Percentiles rank a stretch among this genome's conserved stretches.
phyloP scores from a whole-genome alignment of 2,888 invertebrate genomes.

The Acleris holmiana region DNA sequence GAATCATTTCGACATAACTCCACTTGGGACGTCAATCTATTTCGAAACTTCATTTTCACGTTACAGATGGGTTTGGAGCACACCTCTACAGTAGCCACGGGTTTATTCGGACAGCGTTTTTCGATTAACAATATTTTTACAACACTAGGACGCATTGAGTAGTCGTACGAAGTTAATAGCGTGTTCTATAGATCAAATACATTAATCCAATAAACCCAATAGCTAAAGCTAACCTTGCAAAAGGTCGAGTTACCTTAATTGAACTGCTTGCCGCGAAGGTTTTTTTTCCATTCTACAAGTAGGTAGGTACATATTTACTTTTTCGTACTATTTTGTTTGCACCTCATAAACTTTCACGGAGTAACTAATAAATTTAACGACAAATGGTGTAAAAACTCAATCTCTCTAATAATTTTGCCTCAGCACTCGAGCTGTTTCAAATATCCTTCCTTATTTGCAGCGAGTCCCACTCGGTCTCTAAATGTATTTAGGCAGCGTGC shows the following conservation, averaged over 20 bases:
- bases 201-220: too few relatives aligned
- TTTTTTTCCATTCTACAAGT: too few relatives aligned
- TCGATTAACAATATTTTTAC: conserved; percentile 14
- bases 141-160: conserved; percentile 2
- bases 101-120: background rate
- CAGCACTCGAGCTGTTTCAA: too few relatives aligned
- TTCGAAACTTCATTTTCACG: conserved; percentile 53
- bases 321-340: too few relatives aligned
- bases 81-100: background rate
- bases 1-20: conserved; percentile 50
- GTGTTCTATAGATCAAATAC: conserved; percentile 4
- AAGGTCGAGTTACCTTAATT: too few relatives aligned
- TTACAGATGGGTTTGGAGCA: conserved; percentile 47
- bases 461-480: background rate
- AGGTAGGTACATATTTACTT: too few relatives aligned
- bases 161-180: background rate
- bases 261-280: too few relatives aligned
- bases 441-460: background rate
- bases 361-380: too few relatives aligned
- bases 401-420: too few relatives aligned
- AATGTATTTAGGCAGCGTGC: conserved; percentile 18
- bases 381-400: too few relatives aligned
- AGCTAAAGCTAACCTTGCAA: too few relatives aligned
- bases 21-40: conserved; percentile 55
- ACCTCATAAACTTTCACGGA: too few relatives aligned